Evolutionary conservation across 2,888 invertebrate genomes (phyloP).

Genomic region (Pinctada fucata): DNA sequence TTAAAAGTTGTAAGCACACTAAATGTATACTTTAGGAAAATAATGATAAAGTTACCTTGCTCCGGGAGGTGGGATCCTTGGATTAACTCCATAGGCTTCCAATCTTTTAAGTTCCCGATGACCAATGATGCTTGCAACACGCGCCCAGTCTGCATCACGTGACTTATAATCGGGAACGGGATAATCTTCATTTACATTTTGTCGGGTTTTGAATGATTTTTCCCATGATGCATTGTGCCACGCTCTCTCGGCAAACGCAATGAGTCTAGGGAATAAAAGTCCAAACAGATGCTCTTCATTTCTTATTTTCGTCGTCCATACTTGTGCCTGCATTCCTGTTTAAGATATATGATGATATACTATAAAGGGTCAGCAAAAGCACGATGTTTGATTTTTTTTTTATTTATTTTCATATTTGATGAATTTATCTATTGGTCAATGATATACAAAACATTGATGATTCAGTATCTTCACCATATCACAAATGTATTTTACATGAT

Average conservation of each 20-base stretch:
- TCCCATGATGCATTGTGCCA: slow-evolving; percentile 45
- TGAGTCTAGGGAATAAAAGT: slow-evolving; percentile 32
- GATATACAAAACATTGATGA: not conserved
- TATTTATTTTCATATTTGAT: too few relatives aligned
- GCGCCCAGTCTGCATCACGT: slow-evolving; percentile 33
- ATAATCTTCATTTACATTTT: slow-evolving; percentile 21
- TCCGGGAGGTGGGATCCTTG: slow-evolving; percentile 34
- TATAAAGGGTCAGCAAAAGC: too few relatives aligned
- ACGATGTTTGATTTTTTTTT: too few relatives aligned
- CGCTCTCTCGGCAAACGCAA: slow-evolving; percentile 41
- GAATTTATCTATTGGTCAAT: too few relatives aligned
- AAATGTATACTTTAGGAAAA: too few relatives aligned
- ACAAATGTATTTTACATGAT: too few relatives aligned
- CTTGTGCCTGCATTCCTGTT: slow-evolving; percentile 40
- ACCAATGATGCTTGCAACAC: slow-evolving; percentile 33
- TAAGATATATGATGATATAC: not conserved
- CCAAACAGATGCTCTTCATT: slow-evolving; percentile 34
- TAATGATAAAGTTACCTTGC: slow-evolving; percentile 23
- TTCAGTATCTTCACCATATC: not conserved
- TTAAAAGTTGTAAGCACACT: too few relatives aligned
- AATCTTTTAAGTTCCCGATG: slow-evolving; percentile 34
- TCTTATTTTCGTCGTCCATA: slow-evolving; percentile 34
- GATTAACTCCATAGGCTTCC: slow-evolving; percentile 15
- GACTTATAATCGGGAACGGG: slow-evolving; percentile 28
- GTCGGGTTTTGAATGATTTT: slow-evolving; percentile 18